Conservation (phyloP, 2,797 vertebrate species). For the Halcyon smyrnensis region DNA sequence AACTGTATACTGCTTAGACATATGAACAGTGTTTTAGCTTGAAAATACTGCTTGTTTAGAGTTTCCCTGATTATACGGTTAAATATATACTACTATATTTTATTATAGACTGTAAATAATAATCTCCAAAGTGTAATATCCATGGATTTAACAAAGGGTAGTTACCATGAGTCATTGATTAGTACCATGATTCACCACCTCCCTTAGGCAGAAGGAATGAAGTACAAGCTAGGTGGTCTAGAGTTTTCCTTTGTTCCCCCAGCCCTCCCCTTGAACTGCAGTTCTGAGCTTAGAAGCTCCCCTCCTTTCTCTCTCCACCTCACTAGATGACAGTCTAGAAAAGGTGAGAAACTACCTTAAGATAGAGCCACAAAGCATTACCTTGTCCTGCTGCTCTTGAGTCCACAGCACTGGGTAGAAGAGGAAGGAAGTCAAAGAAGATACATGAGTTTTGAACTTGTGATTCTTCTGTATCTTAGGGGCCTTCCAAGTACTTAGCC, state of each 20-base stretch:
- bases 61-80: neutral
- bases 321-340: neutral
- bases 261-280: neutral
- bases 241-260: neutral
- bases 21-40: neutral
- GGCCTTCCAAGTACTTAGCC: neutral
- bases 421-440: neutral
- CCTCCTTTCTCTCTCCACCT: neutral
- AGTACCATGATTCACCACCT: neutral
- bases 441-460: neutral
- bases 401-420: neutral
- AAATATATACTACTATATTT: neutral
- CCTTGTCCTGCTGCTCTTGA: neutral
- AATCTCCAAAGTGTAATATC: neutral
- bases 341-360: neutral
- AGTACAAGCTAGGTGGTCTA: neutral
- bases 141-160: neutral
- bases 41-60: neutral
- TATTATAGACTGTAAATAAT: neutral
- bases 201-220: neutral
- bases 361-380: neutral
- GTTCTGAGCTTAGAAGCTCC: neutral
- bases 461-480: neutral
- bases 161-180: neutral
- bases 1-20: neutral